Evolutionary conservation across 2,113 vertebrate species (phyloP), one percentile per base, ranked within the genome.

Genomic region (Henicopernis longicauda): DNA sequence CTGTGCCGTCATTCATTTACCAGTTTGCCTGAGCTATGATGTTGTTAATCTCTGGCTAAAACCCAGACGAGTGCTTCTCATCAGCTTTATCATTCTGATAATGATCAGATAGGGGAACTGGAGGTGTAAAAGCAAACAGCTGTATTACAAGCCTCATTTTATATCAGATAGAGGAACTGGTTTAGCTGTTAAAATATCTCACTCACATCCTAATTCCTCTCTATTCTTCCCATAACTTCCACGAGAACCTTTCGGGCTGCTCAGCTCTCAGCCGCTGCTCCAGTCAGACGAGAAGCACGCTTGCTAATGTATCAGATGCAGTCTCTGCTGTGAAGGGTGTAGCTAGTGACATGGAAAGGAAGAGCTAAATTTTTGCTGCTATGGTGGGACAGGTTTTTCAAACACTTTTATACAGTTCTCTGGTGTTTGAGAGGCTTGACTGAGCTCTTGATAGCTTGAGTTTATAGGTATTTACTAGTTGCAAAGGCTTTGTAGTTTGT

Each of bases 211-310:
- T 14, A 22, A 57, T 16, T 86, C 14, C 44, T 72, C 23, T 19
- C 29, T 13, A 1, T 55, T 71, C 23, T 47, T 45, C 54, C 85
- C 3, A 1, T 29, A 36, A 54, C 22, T 29, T 13, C 55, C 31
- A 29, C 0, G 5, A 15, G 63, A 81, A 23, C 7, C 3, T 16
- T 42, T 52, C 0, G 1, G 16, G 4, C 36, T n/a, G 50, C 71
- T 45, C 22, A 11, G 71, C 16, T 34, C 50, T 54, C 55, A n/a
- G 76, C 11, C 3, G 0, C 11, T 0, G 1, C 47, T 66, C 13
- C 0, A 1, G 3, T 14, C 9, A 1, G 18, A 12, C 2, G 16
- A 25, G 34, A 32, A 8, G 12, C 2, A 1, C 1, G 0, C 6
- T 5, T 21, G 7, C 23, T 38, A 21, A 20, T 3, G 0, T 10